phyloP scores from a whole-genome alignment of 1,140 invertebrate genomes.

The Pseudomyrmex pallidus region DNA sequence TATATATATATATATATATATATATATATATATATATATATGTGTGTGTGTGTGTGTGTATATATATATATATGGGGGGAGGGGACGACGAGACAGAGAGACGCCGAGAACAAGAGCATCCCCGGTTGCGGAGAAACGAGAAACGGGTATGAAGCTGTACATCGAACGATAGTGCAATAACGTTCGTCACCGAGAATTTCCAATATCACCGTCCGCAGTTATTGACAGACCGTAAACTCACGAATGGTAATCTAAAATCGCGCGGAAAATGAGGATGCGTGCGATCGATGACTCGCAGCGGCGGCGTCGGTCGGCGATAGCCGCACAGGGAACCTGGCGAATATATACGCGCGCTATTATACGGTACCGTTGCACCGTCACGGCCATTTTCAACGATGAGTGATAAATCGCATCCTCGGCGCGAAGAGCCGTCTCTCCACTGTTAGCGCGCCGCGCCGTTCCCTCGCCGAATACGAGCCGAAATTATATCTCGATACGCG shows the following conservation, averaged over 20 bases:
- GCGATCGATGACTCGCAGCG: conserved; percentile 61
- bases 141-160: not conserved
- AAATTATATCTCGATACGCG: conserved; percentile 64
- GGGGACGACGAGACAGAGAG: not conserved
- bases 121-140: not conserved
- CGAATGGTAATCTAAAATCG: conserved; percentile 72
- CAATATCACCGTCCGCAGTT: conserved; percentile 63
- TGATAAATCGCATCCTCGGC: conserved; percentile 65
- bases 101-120: not conserved
- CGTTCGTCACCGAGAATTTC: conserved; percentile 56
- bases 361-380: conserved; percentile 59
- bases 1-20: no score
- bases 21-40: no score
- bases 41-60: no score
- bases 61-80: not conserved
- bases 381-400: conserved; percentile 68
- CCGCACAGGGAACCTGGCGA: conserved; percentile 10
- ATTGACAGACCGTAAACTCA: conserved; percentile 69
- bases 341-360: conserved; percentile 67
- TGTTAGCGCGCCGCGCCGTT: not conserved
- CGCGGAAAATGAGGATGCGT: conserved; percentile 71
- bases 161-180: conserved; percentile 52
- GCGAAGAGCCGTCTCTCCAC: conserved; percentile 13
- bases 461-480: conserved; percentile 24
- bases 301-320: conserved; percentile 29